Base-by-base conservation (phyloP, 2,888 invertebrate genomes). In the Autographa gamma region DNA sequence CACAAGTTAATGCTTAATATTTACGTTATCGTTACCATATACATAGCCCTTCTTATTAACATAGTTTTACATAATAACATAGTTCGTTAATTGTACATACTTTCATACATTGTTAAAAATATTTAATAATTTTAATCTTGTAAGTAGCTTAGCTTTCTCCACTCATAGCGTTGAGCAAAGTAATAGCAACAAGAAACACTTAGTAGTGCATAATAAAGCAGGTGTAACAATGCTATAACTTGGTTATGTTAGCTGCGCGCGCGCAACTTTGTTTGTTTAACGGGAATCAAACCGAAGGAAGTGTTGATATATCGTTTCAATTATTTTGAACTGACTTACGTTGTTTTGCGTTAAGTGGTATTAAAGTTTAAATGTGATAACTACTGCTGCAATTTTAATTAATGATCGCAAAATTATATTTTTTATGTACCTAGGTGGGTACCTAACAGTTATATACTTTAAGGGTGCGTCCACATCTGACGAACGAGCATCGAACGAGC, bases 241-340 rank as follows among this genome's bases (percentile, higher is more conserved):
- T 81, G 62, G 73, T 75, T 73, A 70, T 79, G 77, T 80, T 81
- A 73, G 82, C 66, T 73, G 79, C 73, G 78, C 74, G 63, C 18
- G 79, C 78, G 78, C 81, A 81, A 76, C 73, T 78, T 71, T 87
- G 89, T 91, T 91, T 88, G 80, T 74, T 88, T 91, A 91, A 90
- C 91, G 89, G 89, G 86, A 88, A 83, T 73, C 63, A 76, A 67
- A 67, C 63, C 63, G 60, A 61, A 58, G 73, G 73, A 63, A 63
- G n/a, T 60, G 31, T 8, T 66, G 63, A 67, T 61, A 60, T 48
- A 14, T 64, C 43, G 48, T 66, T 19, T 66, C 60, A 16, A 13
- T 25, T 58, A 18, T 34, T 43, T 56, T 19, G 19, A 56, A 56
- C 13, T 13, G 19, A 56, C 11, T 13, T 5, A 56, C 5, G 19